Base-by-base conservation (phyloP, 2,113 vertebrate species). In the Ameiurus melas region DNA sequence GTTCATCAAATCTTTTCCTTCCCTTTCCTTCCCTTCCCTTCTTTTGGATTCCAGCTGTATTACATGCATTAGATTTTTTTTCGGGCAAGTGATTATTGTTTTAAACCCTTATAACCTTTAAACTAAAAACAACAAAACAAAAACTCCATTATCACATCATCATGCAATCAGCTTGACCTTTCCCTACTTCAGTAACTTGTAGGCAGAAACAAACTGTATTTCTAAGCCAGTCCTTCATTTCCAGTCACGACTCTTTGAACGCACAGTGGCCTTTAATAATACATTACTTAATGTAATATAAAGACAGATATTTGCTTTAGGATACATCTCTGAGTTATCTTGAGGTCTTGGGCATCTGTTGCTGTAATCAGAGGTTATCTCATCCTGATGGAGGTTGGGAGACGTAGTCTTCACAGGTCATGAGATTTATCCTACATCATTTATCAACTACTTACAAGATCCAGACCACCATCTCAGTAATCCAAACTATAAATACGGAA, bases 351-450 rank as follows among this genome's bases (percentile, higher is more conserved):
- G 92, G 92, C 89, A 90, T 92, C 93, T 94, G 94, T 94, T 92
- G 92, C 92, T 91, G 93, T 94, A 94, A 96, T 95, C 95, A 93
- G 92, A 94, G 92, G 93, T 95, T 95, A 96, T 95, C 94, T 95
- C 85, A 89, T 5, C 91, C 92, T 93, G 94, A 95, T 95, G 94
- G 94, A 95, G 94, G 93, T 92, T 90, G 90, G 90, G 80, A 89
- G 91, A 91, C 90, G 92, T 85, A 78, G 92, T 92, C 90, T 93
- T 94, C 89, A 91, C 92, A 91, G 92, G 91, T 92, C 92, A 92
- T 92, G 70, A 90, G 90, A 95, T 94, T 94, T 92, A 94, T 95
- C 94, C 57, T 43, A 12, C 80, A 82, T 82, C 10, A 82, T 82
- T 82, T 60, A 95, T 94, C 93, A 91, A 94, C 93, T 89, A 90